A percentile compares a stretch with the other conserved stretches of the same genome.
phyloP scores from a whole-genome alignment of 2,113 vertebrate species.

The Otocyon megalotis region DNA sequence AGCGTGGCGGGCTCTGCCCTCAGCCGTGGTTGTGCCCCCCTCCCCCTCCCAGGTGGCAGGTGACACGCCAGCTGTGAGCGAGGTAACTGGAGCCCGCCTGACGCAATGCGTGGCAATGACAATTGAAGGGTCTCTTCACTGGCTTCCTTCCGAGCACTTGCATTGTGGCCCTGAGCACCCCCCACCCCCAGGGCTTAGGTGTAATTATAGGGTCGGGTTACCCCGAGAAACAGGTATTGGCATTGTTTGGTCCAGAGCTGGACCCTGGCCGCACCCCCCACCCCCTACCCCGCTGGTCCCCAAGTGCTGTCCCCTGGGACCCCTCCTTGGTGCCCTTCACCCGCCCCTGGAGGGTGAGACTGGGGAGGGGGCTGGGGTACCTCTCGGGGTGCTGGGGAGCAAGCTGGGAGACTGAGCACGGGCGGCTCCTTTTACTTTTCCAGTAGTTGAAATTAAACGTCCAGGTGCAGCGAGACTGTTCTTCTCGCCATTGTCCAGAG shows the following conservation, averaged over 20 bases:
- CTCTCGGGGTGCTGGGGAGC: fast-evolving
- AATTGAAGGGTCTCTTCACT: slow-evolving; percentile 64
- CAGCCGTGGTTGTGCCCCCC: neutral
- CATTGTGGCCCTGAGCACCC: neutral
- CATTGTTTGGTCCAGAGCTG: neutral
- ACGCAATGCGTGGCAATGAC: neutral
- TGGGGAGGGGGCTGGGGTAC: neutral
- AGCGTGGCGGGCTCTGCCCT: neutral
- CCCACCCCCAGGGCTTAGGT: slow-evolving; percentile 46
- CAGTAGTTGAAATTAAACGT: neutral
- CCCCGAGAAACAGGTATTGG: slow-evolving; percentile 72
- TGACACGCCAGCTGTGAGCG: slow-evolving; percentile 64
- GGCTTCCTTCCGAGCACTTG: neutral
- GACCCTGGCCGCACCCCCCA: neutral
- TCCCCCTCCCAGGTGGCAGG: neutral
- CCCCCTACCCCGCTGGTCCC: neutral
- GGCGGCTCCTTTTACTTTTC: neutral
- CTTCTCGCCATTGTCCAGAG: neutral
- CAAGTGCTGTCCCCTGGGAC: fast-evolving
- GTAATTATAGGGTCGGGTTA: slow-evolving; percentile 69
- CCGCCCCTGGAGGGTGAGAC: fast-evolving
- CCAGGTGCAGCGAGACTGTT: slow-evolving; percentile 41
- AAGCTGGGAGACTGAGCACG: fast-evolving
- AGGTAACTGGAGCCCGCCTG: slow-evolving; percentile 49
- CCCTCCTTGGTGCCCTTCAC: neutral